Conservation (phyloP, 1,140 invertebrate genomes). For the Zaprionus ghesquierei region DNA sequence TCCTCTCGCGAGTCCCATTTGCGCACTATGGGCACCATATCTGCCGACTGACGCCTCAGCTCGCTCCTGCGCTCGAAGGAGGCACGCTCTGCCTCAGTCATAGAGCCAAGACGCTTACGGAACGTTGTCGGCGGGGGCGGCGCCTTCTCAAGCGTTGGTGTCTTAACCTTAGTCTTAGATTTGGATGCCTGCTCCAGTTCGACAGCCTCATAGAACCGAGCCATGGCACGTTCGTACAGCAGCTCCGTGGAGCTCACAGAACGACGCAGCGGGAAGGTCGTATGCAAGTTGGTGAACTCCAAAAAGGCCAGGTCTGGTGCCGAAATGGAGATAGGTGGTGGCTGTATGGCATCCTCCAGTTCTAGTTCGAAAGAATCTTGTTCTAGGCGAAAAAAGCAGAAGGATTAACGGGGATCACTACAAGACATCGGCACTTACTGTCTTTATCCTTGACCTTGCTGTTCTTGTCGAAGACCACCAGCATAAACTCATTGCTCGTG, state of each 20-base stretch:
- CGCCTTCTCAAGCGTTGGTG: constrained; percentile 49
- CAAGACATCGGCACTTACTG: constrained; percentile 68
- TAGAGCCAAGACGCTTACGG: constrained; percentile 75
- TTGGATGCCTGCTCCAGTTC: constrained; percentile 88
- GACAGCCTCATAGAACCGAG: constrained; percentile 89
- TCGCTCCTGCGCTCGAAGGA: constrained; percentile 75
- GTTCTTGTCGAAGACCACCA: constrained; percentile 88
- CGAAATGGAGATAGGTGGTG: constrained; percentile 90
- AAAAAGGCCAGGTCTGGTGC: constrained; percentile 88
- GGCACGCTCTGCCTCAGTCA: constrained; percentile 74
- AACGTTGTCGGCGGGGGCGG: constrained; percentile 43
- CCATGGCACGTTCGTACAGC: constrained; percentile 90
- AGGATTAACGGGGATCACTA: neutral
- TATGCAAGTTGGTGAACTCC: constrained; percentile 82
- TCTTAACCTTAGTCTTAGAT: constrained; percentile 83
- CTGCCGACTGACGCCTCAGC: constrained; percentile 70
- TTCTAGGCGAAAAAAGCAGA: constrained; percentile 51
- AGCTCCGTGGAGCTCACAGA: constrained; percentile 92
- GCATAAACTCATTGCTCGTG: constrained; percentile 89
- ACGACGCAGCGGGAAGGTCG: constrained; percentile 84
- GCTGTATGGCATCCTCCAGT: constrained; percentile 86
- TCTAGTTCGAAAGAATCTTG: constrained; percentile 86
- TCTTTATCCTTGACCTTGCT: constrained; percentile 83
- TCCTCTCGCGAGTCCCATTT: constrained; percentile 79
- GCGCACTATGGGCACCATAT: constrained; percentile 51